phyloP scores from a whole-genome alignment of 2,797 vertebrate genomes.

The Bucorvus abyssinicus region DNA sequence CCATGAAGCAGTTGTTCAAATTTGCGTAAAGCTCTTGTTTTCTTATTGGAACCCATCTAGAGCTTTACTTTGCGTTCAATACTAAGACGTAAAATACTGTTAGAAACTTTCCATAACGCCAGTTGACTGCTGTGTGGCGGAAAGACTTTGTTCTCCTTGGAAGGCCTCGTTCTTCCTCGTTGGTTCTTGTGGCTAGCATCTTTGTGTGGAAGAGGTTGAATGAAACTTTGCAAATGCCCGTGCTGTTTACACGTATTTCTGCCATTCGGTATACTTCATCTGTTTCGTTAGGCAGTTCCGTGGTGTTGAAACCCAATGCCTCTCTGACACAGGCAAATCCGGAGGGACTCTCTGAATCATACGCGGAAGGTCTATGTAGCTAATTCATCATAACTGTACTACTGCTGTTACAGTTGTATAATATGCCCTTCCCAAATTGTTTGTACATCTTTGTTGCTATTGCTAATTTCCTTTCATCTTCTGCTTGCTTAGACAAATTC shows the following conservation, averaged over 20 bases:
- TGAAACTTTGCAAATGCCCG: background rate
- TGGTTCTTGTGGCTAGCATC: background rate
- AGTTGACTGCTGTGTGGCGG: background rate
- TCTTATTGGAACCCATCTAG: background rate
- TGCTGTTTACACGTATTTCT: background rate
- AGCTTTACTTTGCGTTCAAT: conserved; percentile 17
- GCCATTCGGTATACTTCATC: background rate
- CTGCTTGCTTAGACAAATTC: background rate
- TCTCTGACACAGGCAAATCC: background rate
- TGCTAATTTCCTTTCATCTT: background rate
- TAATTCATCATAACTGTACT: background rate
- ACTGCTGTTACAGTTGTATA: background rate
- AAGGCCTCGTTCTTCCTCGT: background rate
- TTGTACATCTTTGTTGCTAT: background rate
- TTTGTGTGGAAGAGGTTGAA: background rate
- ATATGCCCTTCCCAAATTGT: background rate
- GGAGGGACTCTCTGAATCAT: background rate
- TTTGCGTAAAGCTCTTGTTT: background rate
- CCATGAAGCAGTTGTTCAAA: background rate
- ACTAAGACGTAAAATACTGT: conserved; percentile 37
- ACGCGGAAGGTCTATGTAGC: background rate
- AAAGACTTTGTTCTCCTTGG: conserved; percentile 28
- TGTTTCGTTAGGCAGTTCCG: background rate
- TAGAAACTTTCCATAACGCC: background rate
- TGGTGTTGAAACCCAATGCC: background rate